Percentiles rank a stretch among this genome's conserved stretches.
phyloP scores from a whole-genome alignment of 2,888 invertebrate species.

The Exocentrus adspersus region DNA sequence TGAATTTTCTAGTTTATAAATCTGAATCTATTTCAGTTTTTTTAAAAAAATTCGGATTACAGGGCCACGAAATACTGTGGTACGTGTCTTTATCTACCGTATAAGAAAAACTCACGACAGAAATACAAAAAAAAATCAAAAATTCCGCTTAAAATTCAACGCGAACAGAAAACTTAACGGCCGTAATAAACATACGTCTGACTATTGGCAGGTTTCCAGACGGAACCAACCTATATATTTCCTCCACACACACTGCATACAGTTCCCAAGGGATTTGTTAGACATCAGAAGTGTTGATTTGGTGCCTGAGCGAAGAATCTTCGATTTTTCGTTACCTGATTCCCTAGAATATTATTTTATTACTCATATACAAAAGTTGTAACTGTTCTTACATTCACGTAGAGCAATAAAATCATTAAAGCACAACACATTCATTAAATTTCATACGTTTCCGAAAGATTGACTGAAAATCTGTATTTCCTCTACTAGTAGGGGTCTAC shows the following conservation, averaged over 20 bases:
- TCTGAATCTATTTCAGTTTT: no score
- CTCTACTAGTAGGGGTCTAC: no score
- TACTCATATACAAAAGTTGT: no score
- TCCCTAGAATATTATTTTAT: conserved; percentile 1
- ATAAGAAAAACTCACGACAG: conserved; percentile 1
- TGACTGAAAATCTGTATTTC: no score
- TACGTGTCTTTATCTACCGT: conserved; percentile 20
- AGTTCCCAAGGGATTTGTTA: conserved; percentile 24
- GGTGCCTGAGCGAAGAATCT: conserved; percentile 30
- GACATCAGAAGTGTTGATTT: conserved; percentile 36
- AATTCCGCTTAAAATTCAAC: conserved; percentile 22
- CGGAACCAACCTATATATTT: conserved; percentile 27
- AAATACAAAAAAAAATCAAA: conserved; percentile 6
- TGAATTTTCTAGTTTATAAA: no score
- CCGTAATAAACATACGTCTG: conserved; percentile 32
- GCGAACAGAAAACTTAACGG: conserved; percentile 31
- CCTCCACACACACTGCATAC: conserved; percentile 17
- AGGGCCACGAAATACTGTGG: conserved; percentile 9
- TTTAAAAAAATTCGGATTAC: conserved; percentile 3
- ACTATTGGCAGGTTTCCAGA: conserved; percentile 30
- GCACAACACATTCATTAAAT: no score
- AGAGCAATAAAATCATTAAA: no score
- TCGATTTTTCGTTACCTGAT: conserved; percentile 26
- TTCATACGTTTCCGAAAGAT: no score
- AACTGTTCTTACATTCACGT: no score